phyloP scores from a whole-genome alignment of 2,113 vertebrate genomes.

The Chionis minor region DNA sequence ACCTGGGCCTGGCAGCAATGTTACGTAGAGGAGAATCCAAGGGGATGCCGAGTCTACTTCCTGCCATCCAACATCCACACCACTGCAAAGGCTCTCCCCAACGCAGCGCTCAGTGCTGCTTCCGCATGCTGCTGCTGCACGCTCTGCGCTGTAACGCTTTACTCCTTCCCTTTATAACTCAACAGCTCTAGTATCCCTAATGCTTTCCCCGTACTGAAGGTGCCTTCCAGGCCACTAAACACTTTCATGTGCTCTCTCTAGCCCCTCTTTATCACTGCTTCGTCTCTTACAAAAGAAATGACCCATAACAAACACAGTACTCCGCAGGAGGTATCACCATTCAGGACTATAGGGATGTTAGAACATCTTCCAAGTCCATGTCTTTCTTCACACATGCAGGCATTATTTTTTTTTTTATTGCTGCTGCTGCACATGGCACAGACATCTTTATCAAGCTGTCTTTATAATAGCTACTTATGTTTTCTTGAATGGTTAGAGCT shows the following conservation, averaged over 20 bases:
- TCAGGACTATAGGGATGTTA: not conserved
- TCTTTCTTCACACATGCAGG: not conserved
- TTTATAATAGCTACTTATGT: constrained; percentile 33
- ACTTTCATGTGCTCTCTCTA: not conserved
- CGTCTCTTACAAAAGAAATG: not conserved
- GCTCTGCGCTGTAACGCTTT: not conserved
- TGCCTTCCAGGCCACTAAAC: constrained; percentile 31
- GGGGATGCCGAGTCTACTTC: rapidly evolving
- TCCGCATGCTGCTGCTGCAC: not conserved
- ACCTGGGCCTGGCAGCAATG: not conserved
- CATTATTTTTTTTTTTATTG: not conserved
- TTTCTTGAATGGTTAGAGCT: constrained; percentile 37
- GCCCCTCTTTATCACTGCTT: not conserved
- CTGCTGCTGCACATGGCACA: not conserved
- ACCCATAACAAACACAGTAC: not conserved
- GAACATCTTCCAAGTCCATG: not conserved
- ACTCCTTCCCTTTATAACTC: not conserved
- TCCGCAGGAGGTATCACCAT: not conserved
- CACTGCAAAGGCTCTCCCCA: not conserved
- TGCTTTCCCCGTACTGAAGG: rapidly evolving
- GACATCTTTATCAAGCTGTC: constrained; percentile 43
- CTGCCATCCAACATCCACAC: not conserved
- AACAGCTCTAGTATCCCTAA: not conserved
- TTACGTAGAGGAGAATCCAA: not conserved
- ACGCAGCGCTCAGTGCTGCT: rapidly evolving